phyloP scores from a whole-genome alignment of 1,140 invertebrate species.

The Nixonia krombeini region DNA sequence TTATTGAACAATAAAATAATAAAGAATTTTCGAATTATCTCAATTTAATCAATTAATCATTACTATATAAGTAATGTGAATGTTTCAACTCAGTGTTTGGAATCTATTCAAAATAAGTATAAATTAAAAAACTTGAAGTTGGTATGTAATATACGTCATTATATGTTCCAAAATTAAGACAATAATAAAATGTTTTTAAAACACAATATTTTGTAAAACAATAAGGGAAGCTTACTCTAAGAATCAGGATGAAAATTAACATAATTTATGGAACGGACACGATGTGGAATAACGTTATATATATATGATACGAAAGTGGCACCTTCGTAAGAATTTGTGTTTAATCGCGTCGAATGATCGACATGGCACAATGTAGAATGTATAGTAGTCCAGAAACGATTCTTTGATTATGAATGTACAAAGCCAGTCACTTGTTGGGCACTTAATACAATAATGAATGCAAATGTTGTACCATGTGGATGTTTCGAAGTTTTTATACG shows the following conservation, averaged over 20 bases:
- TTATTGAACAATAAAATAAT: no score
- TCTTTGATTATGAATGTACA: neutral
- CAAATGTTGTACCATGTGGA: conserved; percentile 9
- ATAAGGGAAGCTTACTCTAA: conserved; percentile 1
- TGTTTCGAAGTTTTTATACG: neutral
- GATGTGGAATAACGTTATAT: conserved; percentile 3
- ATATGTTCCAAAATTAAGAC: conserved; percentile 9
- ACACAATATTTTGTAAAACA: conserved; percentile 11
- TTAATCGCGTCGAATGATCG: neutral
- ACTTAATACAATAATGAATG: neutral
- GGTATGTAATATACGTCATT: no score
- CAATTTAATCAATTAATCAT: no score
- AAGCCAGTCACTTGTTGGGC: neutral
- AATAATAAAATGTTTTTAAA: no score
- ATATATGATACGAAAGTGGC: no score
- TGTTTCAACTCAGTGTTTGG: no score
- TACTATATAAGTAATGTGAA: no score
- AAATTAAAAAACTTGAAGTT: no score
- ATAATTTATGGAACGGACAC: conserved; percentile 6
- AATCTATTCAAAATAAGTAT: no score
- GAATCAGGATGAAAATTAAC: conserved; percentile 4
- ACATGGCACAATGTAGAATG: conserved; percentile 5
- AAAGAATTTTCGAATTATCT: no score
- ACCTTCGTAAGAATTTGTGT: neutral
- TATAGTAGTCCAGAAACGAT: neutral